Conservation (phyloP, 1,140 invertebrate species). For the Aricia agestis region DNA sequence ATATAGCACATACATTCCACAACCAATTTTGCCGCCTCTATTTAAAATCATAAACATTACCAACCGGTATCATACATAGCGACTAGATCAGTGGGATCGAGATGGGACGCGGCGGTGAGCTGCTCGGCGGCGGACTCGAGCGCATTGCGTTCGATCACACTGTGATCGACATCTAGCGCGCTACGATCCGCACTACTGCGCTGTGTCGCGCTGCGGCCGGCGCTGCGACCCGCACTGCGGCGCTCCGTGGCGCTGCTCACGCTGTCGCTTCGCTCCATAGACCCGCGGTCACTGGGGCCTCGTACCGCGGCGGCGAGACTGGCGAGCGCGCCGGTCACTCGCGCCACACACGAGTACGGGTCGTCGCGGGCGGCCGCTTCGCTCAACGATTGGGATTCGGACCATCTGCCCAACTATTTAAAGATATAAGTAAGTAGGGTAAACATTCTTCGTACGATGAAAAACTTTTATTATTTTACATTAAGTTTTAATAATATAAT, state of each 20-base stretch:
- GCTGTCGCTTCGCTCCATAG: not conserved
- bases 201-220: constrained; percentile 21
- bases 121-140: constrained; percentile 28
- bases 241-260: constrained; percentile 29
- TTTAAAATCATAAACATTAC: constrained; percentile 4
- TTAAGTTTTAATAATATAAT: no score
- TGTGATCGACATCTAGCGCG: not conserved
- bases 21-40: no score
- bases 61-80: constrained; percentile 59
- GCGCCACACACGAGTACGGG: constrained; percentile 56
- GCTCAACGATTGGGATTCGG: constrained; percentile 48
- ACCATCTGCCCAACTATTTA: constrained; percentile 51
- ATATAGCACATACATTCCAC: no score
- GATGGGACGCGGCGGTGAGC: constrained; percentile 52
- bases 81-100: constrained; percentile 60
- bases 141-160: not conserved
- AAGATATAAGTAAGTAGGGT: not conserved
- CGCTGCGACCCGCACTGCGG: not conserved
- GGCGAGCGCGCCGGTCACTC: constrained; percentile 37
- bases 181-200: not conserved
- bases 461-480: not conserved
- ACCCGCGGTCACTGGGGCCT: not conserved
- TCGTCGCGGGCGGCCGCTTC: constrained; percentile 56
- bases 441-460: not conserved
- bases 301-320: constrained; percentile 22